Evolutionary conservation across 2,113 vertebrate species (phyloP).

Genomic region (Charina bottae): DNA sequence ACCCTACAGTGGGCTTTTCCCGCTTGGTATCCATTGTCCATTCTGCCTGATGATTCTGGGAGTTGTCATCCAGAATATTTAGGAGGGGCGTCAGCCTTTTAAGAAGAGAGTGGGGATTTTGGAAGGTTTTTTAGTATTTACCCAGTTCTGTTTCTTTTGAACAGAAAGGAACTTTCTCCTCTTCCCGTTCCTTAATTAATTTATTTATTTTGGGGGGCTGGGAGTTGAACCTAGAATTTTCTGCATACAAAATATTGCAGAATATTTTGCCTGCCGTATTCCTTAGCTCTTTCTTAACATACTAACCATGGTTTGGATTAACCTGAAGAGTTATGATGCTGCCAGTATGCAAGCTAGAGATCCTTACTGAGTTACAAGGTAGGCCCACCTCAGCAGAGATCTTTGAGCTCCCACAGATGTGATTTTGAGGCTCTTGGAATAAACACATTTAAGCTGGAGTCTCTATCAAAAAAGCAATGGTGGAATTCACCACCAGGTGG

Average conservation of each 20-base stretch:
- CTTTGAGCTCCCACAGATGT: background rate
- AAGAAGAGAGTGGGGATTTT: background rate
- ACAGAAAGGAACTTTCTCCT: background rate
- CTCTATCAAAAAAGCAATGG: background rate
- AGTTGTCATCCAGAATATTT: background rate
- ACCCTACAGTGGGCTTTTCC: background rate
- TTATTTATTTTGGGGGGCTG: too few species aligned
- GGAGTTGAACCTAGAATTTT: background rate
- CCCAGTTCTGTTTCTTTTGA: background rate
- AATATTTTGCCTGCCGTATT: background rate
- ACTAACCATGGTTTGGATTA: background rate
- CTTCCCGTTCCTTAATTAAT: too few species aligned
- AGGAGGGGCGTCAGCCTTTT: background rate
- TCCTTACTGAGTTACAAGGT: background rate
- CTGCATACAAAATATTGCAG: too few species aligned
- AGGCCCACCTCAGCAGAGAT: background rate
- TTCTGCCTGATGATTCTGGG: background rate
- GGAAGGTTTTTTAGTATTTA: background rate
- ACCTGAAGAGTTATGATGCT: background rate
- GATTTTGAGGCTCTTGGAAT: background rate
- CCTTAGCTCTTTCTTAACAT: background rate
- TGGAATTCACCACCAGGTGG: conserved; percentile 7
- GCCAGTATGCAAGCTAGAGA: background rate
- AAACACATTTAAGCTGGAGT: background rate
- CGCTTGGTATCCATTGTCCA: background rate